Base-by-base conservation (phyloP, 2,888 invertebrate genomes). In the Polia nebulosa region DNA sequence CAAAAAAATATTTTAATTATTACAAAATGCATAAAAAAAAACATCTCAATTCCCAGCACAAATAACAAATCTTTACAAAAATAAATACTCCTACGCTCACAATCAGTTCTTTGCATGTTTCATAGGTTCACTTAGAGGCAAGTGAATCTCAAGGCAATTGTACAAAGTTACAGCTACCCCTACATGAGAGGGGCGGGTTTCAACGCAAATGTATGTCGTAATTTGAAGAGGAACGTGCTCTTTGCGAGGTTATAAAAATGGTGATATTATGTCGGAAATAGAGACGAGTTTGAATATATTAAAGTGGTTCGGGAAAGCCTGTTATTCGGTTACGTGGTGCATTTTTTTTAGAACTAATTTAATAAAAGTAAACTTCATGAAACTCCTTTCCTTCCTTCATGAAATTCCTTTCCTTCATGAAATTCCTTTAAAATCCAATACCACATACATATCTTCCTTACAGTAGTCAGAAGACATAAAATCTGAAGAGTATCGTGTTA, bases 141-240 rank as follows among this genome's bases (percentile, higher is more conserved):
- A 45, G 34, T 17, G 2, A 8, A 41, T 0, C 5, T 52, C 51
- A 57, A 74, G 67, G 56, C 44, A 39, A 41, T 47, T 57, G 51
- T 32, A 11, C 32, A 36, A 22, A 52, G 29, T 56, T n/a, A 65
- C 52, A 45, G 11, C 7, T 15, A 32, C 6, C 27, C n/a, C 39
- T 11, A 67, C 67, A 67, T 3, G 4, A 45, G 34, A 67, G 45
- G 34, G 72, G 68, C 47, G 68, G 56, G 9, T 9, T 27, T 4
- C 17, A 3, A 34, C 17, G 58, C 36, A 51, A 44, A 70, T 58
- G 34, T 69, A 51, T 69, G 44, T 57, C n/a, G 44, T 41, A 56
- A 69, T 68, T 51, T 69, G 27, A 27, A 15, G 9, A n/a, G 34
- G 13, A 22, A 56, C 41, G 36, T 36, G 51, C n/a, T 20, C 13